Conservation (phyloP, 1,140 invertebrate species). For the Calycopis cecrops region DNA sequence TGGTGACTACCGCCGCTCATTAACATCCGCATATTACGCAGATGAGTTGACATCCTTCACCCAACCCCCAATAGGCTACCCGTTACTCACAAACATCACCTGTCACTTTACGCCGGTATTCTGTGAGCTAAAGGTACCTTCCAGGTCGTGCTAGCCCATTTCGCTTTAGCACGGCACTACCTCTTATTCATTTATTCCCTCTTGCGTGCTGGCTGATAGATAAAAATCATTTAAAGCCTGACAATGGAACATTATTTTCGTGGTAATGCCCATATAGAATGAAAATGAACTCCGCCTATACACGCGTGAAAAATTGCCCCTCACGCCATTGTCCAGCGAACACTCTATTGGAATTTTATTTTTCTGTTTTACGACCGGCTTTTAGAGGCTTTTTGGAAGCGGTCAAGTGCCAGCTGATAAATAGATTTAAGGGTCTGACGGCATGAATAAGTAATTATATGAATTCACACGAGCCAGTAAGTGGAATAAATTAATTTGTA, state of each 20-base stretch:
- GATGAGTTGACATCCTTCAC: too few relatives aligned
- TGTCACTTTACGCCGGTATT: too few relatives aligned
- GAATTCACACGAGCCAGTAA: background rate
- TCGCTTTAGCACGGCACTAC: too few relatives aligned
- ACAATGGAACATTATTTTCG: conserved; percentile 19
- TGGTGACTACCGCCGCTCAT: too few relatives aligned
- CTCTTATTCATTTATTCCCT: too few relatives aligned
- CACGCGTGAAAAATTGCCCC: conserved; percentile 20
- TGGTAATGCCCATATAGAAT: conserved; percentile 14
- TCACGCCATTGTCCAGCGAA: conserved; percentile 17
- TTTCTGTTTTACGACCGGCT: conserved; percentile 22
- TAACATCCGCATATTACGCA: too few relatives aligned
- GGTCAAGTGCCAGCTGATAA: background rate
- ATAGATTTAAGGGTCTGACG: background rate
- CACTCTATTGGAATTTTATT: conserved; percentile 21
- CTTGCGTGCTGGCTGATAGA: too few relatives aligned
- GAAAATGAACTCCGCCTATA: conserved; percentile 17
- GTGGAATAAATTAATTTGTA: background rate
- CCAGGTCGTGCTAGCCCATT: too few relatives aligned
- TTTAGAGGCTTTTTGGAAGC: conserved; percentile 18
- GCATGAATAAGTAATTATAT: background rate
- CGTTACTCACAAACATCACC: too few relatives aligned
- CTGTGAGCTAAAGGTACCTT: too few relatives aligned
- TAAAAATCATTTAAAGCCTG: conserved; percentile 5
- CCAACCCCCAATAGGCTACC: too few relatives aligned